Evolutionary conservation across 2,888 invertebrate genomes (phyloP).

Genomic region (Saturnia pavonia): DNA sequence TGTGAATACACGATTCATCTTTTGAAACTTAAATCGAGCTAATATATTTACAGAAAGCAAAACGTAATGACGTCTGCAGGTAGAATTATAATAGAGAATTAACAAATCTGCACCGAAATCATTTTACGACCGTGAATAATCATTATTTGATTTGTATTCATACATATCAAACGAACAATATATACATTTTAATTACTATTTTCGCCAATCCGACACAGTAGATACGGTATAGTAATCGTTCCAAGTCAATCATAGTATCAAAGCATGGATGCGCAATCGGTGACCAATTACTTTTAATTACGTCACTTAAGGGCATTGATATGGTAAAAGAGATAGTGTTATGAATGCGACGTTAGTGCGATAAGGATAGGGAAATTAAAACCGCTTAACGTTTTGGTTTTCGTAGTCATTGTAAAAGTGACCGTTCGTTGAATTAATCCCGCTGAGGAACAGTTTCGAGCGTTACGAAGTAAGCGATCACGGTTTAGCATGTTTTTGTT

Average conservation of each 20-base stretch:
- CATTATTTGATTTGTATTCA: constrained; percentile 16
- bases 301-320: constrained; percentile 18
- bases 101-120: constrained; percentile 14
- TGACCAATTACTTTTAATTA: constrained; percentile 22
- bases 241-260: constrained; percentile 37
- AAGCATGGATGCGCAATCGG: constrained; percentile 31
- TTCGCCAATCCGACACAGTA: constrained; percentile 14
- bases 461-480: background rate
- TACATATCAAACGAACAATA: constrained; percentile 17
- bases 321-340: constrained; percentile 11
- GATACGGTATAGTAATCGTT: constrained; percentile 17
- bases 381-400: background rate
- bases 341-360: background rate
- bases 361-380: background rate
- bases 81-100: background rate
- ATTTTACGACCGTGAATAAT: constrained; percentile 17
- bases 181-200: constrained; percentile 14
- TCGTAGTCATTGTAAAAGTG: background rate
- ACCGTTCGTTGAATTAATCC: background rate
- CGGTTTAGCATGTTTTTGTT: background rate
- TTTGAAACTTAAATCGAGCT: too few relatives aligned
- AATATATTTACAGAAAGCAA: too few relatives aligned
- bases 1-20: too few relatives aligned
- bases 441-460: background rate
- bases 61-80: too few relatives aligned